Conservation (phyloP, 2,888 invertebrate species). For the Drosophila anomelani region DNA sequence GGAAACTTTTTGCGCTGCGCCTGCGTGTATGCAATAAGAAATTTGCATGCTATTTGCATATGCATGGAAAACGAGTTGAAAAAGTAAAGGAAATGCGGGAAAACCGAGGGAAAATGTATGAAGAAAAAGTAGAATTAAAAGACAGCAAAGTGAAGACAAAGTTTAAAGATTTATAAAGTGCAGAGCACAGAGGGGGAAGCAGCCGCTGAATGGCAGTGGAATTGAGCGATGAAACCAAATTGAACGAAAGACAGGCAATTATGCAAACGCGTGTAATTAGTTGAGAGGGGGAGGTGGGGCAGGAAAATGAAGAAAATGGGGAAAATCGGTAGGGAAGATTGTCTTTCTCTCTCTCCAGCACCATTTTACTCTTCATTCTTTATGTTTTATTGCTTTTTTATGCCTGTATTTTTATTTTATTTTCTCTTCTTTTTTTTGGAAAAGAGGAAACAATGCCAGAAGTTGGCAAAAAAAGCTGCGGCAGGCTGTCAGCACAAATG, state of each 20-base stretch:
- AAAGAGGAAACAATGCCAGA: slow-evolving; percentile 60
- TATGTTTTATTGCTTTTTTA: slow-evolving; percentile 76
- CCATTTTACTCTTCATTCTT: slow-evolving; percentile 30
- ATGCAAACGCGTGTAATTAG: slow-evolving; percentile 80
- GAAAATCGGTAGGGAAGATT: slow-evolving; percentile 12
- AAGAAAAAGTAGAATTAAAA: slow-evolving; percentile 2
- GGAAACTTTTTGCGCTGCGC: slow-evolving; percentile 52
- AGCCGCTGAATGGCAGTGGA: slow-evolving; percentile 25
- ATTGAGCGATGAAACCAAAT: slow-evolving; percentile 48
- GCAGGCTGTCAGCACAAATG: slow-evolving; percentile 65
- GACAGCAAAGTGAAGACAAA: slow-evolving; percentile 19
- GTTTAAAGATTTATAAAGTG: slow-evolving; percentile 66
- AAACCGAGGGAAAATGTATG: slow-evolving; percentile 11
- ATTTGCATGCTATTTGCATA: slow-evolving; percentile 77
- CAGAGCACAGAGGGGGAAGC: slow-evolving; percentile 4
- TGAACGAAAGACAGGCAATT: slow-evolving; percentile 75
- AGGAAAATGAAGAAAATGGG: slow-evolving; percentile 1
- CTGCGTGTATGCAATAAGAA: slow-evolving; percentile 63
- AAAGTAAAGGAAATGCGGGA: slow-evolving; percentile 13
- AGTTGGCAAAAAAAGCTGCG: slow-evolving; percentile 55
- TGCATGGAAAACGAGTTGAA: slow-evolving; percentile 61
- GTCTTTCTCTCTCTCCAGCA: slow-evolving; percentile 3
- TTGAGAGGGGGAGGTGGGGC: slow-evolving; percentile 19
- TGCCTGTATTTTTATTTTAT: slow-evolving; percentile 62
- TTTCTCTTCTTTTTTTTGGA: neutral